Evolutionary conservation across 2,888 invertebrate species (phyloP).

Genomic region (Hydrotaea diabolus): DNA sequence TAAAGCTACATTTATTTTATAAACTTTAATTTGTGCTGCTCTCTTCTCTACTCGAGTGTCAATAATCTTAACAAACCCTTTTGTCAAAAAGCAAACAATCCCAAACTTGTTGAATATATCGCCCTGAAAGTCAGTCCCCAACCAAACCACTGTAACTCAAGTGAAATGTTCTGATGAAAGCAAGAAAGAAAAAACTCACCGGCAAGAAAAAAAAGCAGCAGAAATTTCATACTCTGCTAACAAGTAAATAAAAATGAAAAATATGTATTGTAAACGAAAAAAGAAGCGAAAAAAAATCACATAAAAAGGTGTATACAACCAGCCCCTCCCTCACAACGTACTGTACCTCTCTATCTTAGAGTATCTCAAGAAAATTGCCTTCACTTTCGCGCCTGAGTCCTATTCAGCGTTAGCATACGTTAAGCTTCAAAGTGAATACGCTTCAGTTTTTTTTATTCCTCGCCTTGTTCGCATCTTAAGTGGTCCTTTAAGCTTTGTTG

Average conservation of each 20-base stretch:
- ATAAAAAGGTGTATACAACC: slow-evolving; percentile 57
- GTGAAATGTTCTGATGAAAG: slow-evolving; percentile 37
- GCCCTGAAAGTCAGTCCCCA: not conserved
- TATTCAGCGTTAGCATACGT: slow-evolving; percentile 31
- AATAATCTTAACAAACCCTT: slow-evolving; percentile 66
- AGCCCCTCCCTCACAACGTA: not conserved
- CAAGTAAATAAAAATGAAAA: slow-evolving; percentile 63
- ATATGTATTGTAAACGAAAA: slow-evolving; percentile 43
- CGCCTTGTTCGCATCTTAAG: slow-evolving; percentile 71
- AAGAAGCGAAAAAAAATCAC: slow-evolving; percentile 71
- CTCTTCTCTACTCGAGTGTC: too few relatives aligned
- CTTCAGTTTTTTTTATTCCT: slow-evolving; percentile 18
- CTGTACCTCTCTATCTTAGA: not conserved
- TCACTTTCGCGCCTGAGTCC: slow-evolving; percentile 59
- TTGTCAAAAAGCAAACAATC: slow-evolving; percentile 32
- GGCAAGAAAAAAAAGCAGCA: slow-evolving; percentile 25
- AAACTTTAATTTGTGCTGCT: too few relatives aligned
- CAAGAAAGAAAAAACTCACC: not conserved
- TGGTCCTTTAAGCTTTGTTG: slow-evolving; percentile 77
- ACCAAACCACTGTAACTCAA: slow-evolving; percentile 26
- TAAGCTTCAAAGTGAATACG: slow-evolving; percentile 75
- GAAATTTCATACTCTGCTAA: slow-evolving; percentile 63
- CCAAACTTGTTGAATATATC: slow-evolving; percentile 5
- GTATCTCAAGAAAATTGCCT: slow-evolving; percentile 47
- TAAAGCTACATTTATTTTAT: too few relatives aligned